Percentiles rank a stretch among this genome's conserved stretches.
phyloP scores from a whole-genome alignment of 2,797 vertebrate species.

The Sphenopsis melanotis region DNA sequence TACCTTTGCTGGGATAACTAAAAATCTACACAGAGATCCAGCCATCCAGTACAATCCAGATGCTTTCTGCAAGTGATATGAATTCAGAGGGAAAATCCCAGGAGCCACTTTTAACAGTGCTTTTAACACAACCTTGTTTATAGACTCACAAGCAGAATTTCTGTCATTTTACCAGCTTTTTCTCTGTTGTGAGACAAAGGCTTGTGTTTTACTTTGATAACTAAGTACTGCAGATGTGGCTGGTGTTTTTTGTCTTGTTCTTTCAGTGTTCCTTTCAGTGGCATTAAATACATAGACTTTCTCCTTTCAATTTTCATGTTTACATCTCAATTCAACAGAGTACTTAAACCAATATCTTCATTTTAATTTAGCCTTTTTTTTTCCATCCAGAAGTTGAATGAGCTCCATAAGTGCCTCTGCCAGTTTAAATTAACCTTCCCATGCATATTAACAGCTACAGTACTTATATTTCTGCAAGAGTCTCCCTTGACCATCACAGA shows the following conservation, averaged over 20 bases:
- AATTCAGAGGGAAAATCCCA: not conserved
- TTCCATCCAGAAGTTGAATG: not conserved
- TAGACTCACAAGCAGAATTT: not conserved
- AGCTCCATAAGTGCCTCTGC: not conserved
- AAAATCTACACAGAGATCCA: not conserved
- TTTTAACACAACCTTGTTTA: not conserved
- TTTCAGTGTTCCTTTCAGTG: not conserved
- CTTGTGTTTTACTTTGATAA: not conserved
- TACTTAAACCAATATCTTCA: not conserved
- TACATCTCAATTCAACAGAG: not conserved
- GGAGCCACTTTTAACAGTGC: not conserved
- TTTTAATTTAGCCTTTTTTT: not conserved
- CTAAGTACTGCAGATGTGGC: not conserved
- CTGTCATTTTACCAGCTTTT: not conserved
- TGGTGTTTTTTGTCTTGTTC: not conserved
- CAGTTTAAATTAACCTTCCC: not conserved
- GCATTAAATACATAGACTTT: not conserved
- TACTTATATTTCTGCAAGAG: not conserved
- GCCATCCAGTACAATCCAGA: not conserved
- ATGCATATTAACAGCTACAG: not conserved
- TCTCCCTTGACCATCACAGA: not conserved
- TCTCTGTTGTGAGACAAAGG: not conserved
- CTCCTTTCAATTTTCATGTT: not conserved
- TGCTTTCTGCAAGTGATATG: fast-evolving
- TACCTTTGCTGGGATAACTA: not conserved